Percentiles rank a stretch among this genome's conserved stretches.
phyloP scores from a whole-genome alignment of 2,797 vertebrate genomes.

The Microcaecilia unicolor region DNA sequence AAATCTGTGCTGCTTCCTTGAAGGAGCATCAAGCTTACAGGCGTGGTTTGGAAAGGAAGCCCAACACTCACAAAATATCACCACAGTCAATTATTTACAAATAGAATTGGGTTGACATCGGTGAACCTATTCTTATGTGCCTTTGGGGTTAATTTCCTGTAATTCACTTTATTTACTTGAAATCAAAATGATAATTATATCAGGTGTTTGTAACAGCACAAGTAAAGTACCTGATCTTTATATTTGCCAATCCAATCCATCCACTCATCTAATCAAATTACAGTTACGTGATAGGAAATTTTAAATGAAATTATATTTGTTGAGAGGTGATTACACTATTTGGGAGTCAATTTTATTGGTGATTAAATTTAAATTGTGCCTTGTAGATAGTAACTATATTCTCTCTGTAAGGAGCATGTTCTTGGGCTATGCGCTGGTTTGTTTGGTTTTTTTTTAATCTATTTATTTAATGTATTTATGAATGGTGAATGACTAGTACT shows the following conservation, averaged over 20 bases:
- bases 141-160: conserved; percentile 17
- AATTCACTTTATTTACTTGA: conserved; percentile 29
- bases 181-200: conserved; percentile 23
- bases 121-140: conserved; percentile 9
- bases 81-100: conserved; percentile 15
- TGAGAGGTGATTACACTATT: conserved; percentile 24
- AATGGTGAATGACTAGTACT: too few relatives aligned
- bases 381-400: too few relatives aligned
- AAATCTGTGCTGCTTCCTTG: conserved; percentile 4
- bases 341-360: too few relatives aligned
- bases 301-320: conserved; percentile 35
- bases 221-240: conserved; percentile 8
- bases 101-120: conserved; percentile 15
- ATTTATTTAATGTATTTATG: too few relatives aligned
- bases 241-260: conserved; percentile 29
- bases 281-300: conserved; percentile 19
- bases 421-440: too few relatives aligned
- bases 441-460: too few relatives aligned
- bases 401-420: too few relatives aligned
- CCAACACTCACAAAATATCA: conserved; percentile 14
- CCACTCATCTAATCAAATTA: conserved; percentile 19
- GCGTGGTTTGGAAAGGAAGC: conserved; percentile 18
- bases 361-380: too few relatives aligned
- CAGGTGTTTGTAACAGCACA: conserved; percentile 10
- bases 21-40: conserved; percentile 19